These are phyloP conservation scores for Lophochroa leadbeateri DNA, from an alignment of 2,113 vertebrate species.

Conservation along the genomic window DNA sequence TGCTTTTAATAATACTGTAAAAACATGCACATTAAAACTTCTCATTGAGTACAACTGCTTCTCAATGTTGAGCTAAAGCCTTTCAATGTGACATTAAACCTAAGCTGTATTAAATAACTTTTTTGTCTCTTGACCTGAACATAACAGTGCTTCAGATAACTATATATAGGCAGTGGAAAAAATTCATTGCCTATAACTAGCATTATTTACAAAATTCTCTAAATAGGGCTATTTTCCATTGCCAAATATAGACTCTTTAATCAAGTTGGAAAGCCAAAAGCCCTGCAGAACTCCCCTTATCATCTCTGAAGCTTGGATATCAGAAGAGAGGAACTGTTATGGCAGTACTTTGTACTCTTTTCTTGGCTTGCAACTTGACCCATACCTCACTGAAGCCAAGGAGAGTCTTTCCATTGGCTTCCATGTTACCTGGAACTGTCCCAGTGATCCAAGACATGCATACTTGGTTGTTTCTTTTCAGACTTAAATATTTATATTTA, in stretches of 20 bases:
- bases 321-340: background rate
- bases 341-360: background rate
- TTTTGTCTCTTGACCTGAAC: background rate
- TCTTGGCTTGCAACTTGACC: background rate
- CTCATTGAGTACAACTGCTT: background rate
- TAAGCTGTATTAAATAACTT: background rate
- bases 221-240: constrained; percentile 26
- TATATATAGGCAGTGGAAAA: constrained; percentile 20
- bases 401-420: background rate
- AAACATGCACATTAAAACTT: background rate
- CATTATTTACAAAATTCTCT: constrained; percentile 20
- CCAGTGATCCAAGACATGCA: background rate
- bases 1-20: background rate
- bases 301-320: background rate
- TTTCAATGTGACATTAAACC: background rate
- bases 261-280: background rate
- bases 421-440: background rate
- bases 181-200: background rate
- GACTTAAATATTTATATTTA: background rate
- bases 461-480: background rate
- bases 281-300: background rate
- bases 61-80: background rate
- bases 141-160: background rate
- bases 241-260: background rate
- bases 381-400: background rate